Evolutionary conservation across 2,888 invertebrate genomes (phyloP), one percentile per base, ranked within the genome.

Genomic region (Drosophila pegasa): DNA sequence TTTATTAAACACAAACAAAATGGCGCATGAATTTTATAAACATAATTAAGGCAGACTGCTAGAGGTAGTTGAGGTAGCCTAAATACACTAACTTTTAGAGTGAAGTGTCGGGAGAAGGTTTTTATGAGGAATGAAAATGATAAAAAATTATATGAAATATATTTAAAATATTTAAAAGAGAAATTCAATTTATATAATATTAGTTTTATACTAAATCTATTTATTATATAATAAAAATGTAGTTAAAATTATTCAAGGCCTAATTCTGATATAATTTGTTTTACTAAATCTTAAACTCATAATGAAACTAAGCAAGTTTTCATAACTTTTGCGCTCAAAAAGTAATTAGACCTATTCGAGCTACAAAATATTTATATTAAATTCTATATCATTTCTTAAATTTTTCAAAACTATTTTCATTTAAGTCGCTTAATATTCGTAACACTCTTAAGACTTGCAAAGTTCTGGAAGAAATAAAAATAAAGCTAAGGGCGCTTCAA

Each of bases 1-100:
- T 31, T 38, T 27, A 18, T 52, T 27, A 18, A 35, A 51, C 25
- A 7, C 45, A 51, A 45, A 66, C 59, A 41, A 51, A 59, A 71
- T 50, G 5, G 29, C 29, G 12, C 18, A 10, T 45, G 45, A 51
- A 51, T 47, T 45, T 37, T n/a, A 66, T 52, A 29, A 20, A 48
- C 22, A 33, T 35, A 60, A 56, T 41, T 40, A 43, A 33, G 35
- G 37, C 10, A 29, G 27, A 40, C 25, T 20, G 41, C 56, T 52
- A 31, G 8, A 16, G n/a, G 2, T 20, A 31, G 35, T 27, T 9
- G 12, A 37, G 2, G 8, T 33, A n/a, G 7, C 9, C 6, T 16
- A 20, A 14, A 64, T 71, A 54, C 71, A 18, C 52, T 50, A 31
- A 27, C n/a, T 14, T 33, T 7, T 1, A 25, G 25, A 25, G 9